phyloP scores from a whole-genome alignment of 1,140 invertebrate genomes.

The Himalopsyche phryganea region DNA sequence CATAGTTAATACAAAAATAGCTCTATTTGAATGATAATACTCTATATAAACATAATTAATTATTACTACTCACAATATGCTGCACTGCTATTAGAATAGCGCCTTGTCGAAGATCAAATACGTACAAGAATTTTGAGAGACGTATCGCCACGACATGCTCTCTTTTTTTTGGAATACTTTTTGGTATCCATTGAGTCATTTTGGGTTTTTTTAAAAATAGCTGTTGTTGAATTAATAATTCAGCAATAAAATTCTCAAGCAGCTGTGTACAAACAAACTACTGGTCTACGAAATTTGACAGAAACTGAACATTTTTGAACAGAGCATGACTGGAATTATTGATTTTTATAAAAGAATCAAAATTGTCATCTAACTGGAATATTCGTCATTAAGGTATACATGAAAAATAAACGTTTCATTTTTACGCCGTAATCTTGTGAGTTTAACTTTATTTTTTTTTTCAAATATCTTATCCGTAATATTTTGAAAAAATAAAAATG shows the following conservation, averaged over 20 bases:
- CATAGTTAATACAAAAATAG: too few relatives aligned
- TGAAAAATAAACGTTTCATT: too few relatives aligned
- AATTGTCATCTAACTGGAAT: too few relatives aligned
- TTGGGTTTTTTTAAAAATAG: background rate
- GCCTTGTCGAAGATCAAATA: constrained; percentile 32
- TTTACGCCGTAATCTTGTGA: too few relatives aligned
- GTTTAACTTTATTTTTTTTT: too few relatives aligned
- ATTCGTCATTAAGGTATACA: too few relatives aligned
- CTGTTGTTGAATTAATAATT: constrained; percentile 6
- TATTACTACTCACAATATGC: constrained; percentile 29
- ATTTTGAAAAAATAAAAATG: too few relatives aligned
- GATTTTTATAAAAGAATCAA: constrained; percentile 8
- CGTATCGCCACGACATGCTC: constrained; percentile 10
- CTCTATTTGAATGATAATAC: too few relatives aligned
- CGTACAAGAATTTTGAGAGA: constrained; percentile 27
- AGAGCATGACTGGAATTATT: constrained; percentile 32
- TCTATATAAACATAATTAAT: background rate
- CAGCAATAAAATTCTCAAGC: constrained; percentile 10
- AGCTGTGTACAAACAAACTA: constrained; percentile 28
- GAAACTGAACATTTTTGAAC: constrained; percentile 2
- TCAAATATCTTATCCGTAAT: too few relatives aligned
- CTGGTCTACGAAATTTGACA: constrained; percentile 11
- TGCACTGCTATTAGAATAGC: constrained; percentile 31
- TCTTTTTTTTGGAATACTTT: constrained; percentile 10
- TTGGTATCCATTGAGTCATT: constrained; percentile 21